Percentiles rank a stretch among this genome's conserved stretches.
Evolutionary conservation across 2,888 invertebrate genomes (phyloP).

Genomic region (Oxyteleia sp.): DNA sequence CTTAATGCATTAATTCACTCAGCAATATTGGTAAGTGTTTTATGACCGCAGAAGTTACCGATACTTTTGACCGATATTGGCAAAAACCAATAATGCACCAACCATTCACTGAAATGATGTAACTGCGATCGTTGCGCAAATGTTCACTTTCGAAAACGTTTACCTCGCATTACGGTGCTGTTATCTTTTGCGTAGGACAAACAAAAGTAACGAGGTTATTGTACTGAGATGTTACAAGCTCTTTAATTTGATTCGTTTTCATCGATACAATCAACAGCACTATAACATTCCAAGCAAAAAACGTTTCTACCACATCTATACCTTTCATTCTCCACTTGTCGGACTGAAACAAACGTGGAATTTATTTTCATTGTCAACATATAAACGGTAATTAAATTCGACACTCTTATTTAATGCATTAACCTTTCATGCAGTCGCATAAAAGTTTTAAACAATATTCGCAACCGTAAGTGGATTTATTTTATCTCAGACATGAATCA

Average conservation of each 20-base stretch:
- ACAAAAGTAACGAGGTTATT: slow-evolving; percentile 41
- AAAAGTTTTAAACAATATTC: background rate
- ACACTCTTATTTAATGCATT: background rate
- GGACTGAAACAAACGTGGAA: background rate
- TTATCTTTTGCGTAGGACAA: slow-evolving; percentile 29
- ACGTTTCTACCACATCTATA: background rate
- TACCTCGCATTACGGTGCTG: background rate
- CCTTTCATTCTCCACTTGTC: background rate
- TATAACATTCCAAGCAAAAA: background rate
- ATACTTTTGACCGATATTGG: background rate
- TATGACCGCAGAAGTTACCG: background rate
- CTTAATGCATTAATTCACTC: too few species aligned
- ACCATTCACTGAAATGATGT: slow-evolving; percentile 29
- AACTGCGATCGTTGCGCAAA: slow-evolving; percentile 20
- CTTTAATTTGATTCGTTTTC: slow-evolving; percentile 7
- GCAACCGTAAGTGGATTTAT: background rate
- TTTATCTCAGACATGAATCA: background rate
- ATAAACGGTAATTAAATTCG: background rate
- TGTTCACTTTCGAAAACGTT: slow-evolving; percentile 24
- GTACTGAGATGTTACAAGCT: slow-evolving; percentile 12
- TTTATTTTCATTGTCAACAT: background rate
- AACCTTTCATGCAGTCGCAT: background rate
- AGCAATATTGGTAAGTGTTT: background rate
- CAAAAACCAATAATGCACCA: slow-evolving; percentile 25
- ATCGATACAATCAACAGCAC: background rate